Conservation (phyloP, 2,797 vertebrate genomes). For the Pangasius larnaudii region DNA sequence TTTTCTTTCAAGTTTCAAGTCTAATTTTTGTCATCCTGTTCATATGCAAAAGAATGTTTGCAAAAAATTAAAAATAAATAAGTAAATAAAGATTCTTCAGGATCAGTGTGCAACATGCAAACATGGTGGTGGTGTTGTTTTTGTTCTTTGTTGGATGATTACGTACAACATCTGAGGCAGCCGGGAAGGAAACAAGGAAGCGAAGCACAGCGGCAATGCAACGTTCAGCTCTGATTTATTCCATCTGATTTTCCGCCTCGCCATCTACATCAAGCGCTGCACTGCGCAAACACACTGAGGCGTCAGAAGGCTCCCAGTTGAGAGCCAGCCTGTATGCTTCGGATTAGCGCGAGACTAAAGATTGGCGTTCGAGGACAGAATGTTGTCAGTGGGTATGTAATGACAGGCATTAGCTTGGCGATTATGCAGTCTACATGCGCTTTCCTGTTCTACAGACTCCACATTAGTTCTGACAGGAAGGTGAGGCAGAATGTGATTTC, state of each 20-base stretch:
- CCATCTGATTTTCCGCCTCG: background rate
- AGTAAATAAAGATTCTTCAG: background rate
- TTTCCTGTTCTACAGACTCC: background rate
- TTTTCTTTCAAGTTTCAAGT: background rate
- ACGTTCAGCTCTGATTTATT: constrained; percentile 10
- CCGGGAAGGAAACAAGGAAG: no score
- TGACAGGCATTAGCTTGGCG: background rate
- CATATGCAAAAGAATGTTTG: background rate
- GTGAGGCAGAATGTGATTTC: background rate
- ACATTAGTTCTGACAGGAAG: background rate
- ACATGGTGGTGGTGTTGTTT: background rate
- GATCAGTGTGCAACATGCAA: background rate
- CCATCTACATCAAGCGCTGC: background rate
- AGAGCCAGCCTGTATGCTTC: background rate
- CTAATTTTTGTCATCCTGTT: background rate
- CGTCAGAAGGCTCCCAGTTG: background rate
- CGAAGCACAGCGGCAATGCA: background rate
- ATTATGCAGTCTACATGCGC: background rate
- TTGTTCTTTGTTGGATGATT: background rate
- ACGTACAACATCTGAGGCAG: background rate
- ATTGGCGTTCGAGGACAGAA: background rate
- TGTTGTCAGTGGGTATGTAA: background rate
- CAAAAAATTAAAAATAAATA: background rate
- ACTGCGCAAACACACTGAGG: background rate
- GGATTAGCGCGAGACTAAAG: background rate